phyloP scores from a whole-genome alignment of 2,888 invertebrate genomes.

The Andrena minutula region DNA sequence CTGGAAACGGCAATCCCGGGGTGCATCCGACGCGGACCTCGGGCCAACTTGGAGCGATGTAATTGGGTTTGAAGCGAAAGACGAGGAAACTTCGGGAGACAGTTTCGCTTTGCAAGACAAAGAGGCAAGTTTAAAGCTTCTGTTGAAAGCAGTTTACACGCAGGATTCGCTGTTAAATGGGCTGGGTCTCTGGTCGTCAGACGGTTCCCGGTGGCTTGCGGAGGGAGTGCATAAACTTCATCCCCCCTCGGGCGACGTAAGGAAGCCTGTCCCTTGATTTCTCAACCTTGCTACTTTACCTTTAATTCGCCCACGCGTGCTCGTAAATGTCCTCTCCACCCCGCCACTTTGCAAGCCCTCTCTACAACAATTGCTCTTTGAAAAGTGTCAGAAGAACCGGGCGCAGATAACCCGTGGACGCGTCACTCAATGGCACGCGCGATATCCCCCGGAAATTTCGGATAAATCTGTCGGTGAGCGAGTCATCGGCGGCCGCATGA shows the following conservation, averaged over 20 bases:
- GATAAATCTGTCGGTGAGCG: constrained; percentile 54
- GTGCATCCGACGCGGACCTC: not conserved
- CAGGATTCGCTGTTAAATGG: constrained; percentile 28
- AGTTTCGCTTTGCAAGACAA: constrained; percentile 41
- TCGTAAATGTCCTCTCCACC: not conserved
- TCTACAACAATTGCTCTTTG: constrained; percentile 16
- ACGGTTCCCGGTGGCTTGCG: constrained; percentile 18
- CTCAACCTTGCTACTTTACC: not conserved
- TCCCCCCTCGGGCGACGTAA: not conserved
- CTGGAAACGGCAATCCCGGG: constrained; percentile 6
- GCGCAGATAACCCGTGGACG: constrained; percentile 36
- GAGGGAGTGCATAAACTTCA: constrained; percentile 2
- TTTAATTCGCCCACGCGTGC: not conserved
- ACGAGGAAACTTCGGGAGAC: constrained; percentile 36
- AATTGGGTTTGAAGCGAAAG: constrained; percentile 51
- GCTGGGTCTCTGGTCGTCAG: not conserved
- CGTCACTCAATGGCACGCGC: constrained; percentile 48
- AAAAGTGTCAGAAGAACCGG: constrained; percentile 10
- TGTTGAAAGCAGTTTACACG: constrained; percentile 56
- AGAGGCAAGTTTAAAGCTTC: constrained; percentile 54
- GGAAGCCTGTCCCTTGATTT: not conserved
- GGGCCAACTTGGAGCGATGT: constrained; percentile 16
- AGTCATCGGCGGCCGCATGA: constrained; percentile 32
- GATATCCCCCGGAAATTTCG: constrained; percentile 55
- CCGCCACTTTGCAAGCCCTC: not conserved